phyloP scores from a whole-genome alignment of 1,140 invertebrate genomes.

The Diprion similis region DNA sequence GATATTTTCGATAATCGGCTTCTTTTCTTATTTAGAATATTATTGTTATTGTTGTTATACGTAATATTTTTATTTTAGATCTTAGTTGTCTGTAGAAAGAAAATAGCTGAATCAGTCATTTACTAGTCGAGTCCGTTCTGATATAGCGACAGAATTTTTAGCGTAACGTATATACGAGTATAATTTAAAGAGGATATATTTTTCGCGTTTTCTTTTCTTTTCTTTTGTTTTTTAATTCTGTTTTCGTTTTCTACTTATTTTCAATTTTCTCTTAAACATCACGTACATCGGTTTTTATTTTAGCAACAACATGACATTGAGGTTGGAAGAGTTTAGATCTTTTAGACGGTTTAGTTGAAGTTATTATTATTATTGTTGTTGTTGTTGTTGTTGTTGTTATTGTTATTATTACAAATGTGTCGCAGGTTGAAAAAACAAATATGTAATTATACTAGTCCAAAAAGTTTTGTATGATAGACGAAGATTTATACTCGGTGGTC shows the following conservation, averaged over 20 bases:
- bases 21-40: too few species aligned
- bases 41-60: too few species aligned
- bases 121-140: conserved; percentile 60
- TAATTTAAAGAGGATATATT: conserved; percentile 39
- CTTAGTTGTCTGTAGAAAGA: conserved; percentile 38
- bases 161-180: conserved; percentile 38
- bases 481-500: too few species aligned
- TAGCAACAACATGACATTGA: conserved; percentile 8
- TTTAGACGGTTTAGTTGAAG: not conserved
- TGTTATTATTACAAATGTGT: too few species aligned
- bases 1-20: not conserved
- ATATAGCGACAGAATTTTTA: conserved; percentile 45
- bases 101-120: conserved; percentile 61
- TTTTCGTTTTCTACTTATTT: not conserved
- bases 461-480: too few species aligned
- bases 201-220: conserved; percentile 19
- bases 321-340: conserved; percentile 5
- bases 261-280: conserved; percentile 14
- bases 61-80: conserved; percentile 22
- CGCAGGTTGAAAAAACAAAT: too few species aligned
- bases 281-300: not conserved
- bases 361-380: too few species aligned
- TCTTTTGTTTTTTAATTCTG: conserved; percentile 13
- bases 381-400: too few species aligned
- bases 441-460: too few species aligned